Percentiles rank a stretch among this genome's conserved stretches.
Conservation (phyloP, 1,140 invertebrate genomes). For the Drosophila arawakana region DNA sequence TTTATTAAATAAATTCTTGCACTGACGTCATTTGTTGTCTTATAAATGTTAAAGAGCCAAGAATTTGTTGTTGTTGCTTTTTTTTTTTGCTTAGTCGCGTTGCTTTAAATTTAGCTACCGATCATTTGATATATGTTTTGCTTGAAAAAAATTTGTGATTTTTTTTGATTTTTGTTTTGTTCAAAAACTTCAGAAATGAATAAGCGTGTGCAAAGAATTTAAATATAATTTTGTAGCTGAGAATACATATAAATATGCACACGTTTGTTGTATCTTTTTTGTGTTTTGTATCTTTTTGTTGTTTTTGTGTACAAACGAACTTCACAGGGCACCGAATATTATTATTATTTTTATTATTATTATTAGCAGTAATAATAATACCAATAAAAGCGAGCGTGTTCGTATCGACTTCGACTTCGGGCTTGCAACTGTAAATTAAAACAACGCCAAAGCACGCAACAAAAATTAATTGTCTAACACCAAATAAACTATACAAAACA, state of each 20-base stretch:
- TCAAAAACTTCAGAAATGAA: slow-evolving; percentile 28
- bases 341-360: slow-evolving; percentile 61
- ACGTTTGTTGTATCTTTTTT: slow-evolving; percentile 13
- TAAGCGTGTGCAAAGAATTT: slow-evolving; percentile 10
- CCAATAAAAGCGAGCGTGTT: slow-evolving; percentile 54
- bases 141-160: slow-evolving; percentile 16
- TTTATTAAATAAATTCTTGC: slow-evolving; percentile 62
- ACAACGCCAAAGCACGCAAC: slow-evolving; percentile 80
- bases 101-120: slow-evolving; percentile 50
- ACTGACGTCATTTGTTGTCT: slow-evolving; percentile 74
- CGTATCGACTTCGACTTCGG: slow-evolving; percentile 23
- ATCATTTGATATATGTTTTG: slow-evolving; percentile 32
- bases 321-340: slow-evolving; percentile 31
- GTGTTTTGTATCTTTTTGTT: background rate
- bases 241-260: slow-evolving; percentile 20
- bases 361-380: slow-evolving; percentile 35
- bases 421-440: slow-evolving; percentile 79
- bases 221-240: slow-evolving; percentile 13
- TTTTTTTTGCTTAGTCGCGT: slow-evolving; percentile 19
- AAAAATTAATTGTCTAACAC: slow-evolving; percentile 84
- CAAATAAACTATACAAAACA: slow-evolving; percentile 75
- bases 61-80: slow-evolving; percentile 33
- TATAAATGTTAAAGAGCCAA: slow-evolving; percentile 64
- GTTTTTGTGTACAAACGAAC: background rate
- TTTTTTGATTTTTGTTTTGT: slow-evolving; percentile 57